Conservation (phyloP, 35 echinoderm and acorn worm genomes). For the Anneissia japonica region DNA sequence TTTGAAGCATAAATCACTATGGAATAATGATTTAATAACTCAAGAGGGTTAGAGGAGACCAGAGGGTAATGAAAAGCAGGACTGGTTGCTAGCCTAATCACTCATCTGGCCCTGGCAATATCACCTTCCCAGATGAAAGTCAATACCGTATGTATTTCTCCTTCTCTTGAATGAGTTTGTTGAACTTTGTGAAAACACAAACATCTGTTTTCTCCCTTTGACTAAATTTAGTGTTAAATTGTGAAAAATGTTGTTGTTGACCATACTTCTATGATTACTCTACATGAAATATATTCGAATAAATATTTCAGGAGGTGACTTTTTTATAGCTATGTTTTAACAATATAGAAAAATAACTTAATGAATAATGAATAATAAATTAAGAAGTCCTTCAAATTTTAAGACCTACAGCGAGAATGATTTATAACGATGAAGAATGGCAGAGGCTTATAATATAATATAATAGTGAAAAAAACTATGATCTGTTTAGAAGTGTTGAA, state of each 20-base stretch:
- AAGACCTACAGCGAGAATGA: neutral
- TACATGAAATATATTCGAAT: too few relatives aligned
- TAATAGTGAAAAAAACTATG: too few relatives aligned
- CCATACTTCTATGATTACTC: too few relatives aligned
- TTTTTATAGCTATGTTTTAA: neutral
- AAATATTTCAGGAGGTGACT: neutral
- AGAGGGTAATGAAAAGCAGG: neutral
- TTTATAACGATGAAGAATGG: neutral
- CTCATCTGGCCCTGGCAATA: neutral
- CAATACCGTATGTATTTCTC: neutral
- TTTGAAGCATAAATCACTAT: neutral
- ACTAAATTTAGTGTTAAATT: neutral
- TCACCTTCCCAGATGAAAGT: neutral
- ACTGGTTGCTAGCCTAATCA: neutral
- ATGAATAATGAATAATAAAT: neutral
- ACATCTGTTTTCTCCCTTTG: neutral
- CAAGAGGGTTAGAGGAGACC: neutral
- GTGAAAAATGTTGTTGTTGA: neutral
- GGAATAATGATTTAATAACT: neutral
- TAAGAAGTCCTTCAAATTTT: neutral
- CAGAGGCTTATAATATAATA: too few relatives aligned
- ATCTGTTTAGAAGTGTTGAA: too few relatives aligned
- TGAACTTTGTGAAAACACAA: neutral
- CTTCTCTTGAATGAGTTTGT: neutral
- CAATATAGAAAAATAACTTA: neutral